These are phyloP conservation scores for Amphiprion ocellaris DNA, from an alignment of 2,113 vertebrate species.

Conservation along the genomic window DNA sequence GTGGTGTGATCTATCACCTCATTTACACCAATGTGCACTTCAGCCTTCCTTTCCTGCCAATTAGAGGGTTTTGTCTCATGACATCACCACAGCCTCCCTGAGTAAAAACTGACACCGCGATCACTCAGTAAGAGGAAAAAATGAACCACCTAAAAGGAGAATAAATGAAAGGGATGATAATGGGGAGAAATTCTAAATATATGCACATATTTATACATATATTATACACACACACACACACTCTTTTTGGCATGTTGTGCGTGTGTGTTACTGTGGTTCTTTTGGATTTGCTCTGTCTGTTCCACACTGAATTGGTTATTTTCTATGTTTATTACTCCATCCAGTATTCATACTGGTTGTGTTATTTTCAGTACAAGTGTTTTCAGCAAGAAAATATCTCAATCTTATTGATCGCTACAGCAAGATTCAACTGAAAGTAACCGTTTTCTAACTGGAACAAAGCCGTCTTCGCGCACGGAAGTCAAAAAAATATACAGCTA, in stretches of 20 bases:
- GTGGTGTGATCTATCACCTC: conserved; percentile 66
- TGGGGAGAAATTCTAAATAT: conserved; percentile 57
- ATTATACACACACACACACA: conserved; percentile 37
- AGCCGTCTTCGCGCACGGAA: background rate
- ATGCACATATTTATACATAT: conserved; percentile 77
- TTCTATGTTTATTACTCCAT: conserved; percentile 3
- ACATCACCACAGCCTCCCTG: conserved; percentile 34
- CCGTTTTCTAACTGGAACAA: background rate
- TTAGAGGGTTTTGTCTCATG: conserved; percentile 45
- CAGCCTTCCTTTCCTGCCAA: conserved; percentile 55
- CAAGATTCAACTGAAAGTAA: background rate
- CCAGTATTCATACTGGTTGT: background rate
- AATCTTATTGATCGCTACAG: too few relatives aligned
- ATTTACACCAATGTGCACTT: conserved; percentile 67
- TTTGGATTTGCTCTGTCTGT: conserved; percentile 28
- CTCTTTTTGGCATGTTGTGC: conserved; percentile 1
- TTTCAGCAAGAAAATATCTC: background rate
- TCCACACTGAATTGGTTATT: conserved; percentile 12
- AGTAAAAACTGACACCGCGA: conserved; percentile 52
- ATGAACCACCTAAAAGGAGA: conserved; percentile 33
- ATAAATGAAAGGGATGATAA: conserved; percentile 72
- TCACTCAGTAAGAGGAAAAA: conserved; percentile 55
- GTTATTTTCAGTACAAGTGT: background rate
- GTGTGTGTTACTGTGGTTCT: conserved; percentile 1
- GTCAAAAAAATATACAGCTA: conserved; percentile 21